Evolutionary conservation across 2,888 invertebrate species (phyloP), one percentile per base, ranked within the genome.

Genomic region (Nomada lathburiana): DNA sequence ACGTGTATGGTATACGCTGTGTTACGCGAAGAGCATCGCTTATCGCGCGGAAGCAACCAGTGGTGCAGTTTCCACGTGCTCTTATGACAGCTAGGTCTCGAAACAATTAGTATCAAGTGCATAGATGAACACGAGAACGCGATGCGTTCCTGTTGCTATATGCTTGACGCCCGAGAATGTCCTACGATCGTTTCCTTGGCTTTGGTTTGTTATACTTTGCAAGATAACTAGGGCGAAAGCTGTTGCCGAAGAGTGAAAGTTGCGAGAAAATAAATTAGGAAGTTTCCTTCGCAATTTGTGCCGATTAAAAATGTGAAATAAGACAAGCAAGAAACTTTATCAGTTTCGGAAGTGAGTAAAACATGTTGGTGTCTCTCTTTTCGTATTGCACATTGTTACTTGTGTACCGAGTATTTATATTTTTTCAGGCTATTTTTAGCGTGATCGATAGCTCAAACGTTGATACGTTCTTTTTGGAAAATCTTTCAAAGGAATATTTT

Each of bases 1-100:
- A 86, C 84, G 76, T 52, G 75, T 72, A 70, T 42, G 42, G 75
- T 63, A 63, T 72, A 62, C 69, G 63, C 62, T 52, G 60, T 47
- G 73, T 82, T 84, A 81, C 83, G 86, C 63, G 71, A 73, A 71
- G 70, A 76, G 88, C 82, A 88, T 88, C 80, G 87, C 80, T 88
- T 87, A 86, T 70, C 82, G 73, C 75, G 47, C 74, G 88, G 86
- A 80, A 88, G 88, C 87, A 88, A 87, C 86, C 87, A 83, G 86
- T 87, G 85, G 85, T 71, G 85, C 72, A 83, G 70, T 82, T 83
- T 83, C 85, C 82, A 80, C 86, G 83, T 76, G 87, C 60, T 55
- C 77, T 77, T 70, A 76, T 67, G 82, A 82, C 82, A 81, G 71
- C 68, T 57, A 72, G 62, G 67, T 76, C 72, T 82, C 76, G 42